These are phyloP conservation scores for Rhinoderma darwinii DNA, from an alignment of 2,113 vertebrate species.

Conservation along the genomic window DNA sequence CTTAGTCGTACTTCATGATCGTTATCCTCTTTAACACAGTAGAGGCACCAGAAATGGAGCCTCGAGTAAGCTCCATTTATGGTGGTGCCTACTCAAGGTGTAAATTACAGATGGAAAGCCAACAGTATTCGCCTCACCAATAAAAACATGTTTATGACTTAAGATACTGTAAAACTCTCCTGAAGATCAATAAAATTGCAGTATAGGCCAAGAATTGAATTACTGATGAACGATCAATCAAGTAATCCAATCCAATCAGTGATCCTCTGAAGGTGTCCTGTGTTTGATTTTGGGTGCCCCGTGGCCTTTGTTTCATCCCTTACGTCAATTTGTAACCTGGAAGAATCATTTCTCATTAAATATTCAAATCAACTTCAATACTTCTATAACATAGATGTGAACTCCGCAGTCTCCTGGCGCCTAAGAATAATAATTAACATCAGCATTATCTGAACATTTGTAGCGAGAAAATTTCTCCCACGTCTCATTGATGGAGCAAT, in stretches of 20 bases:
- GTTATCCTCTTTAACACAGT: no score
- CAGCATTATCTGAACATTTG: constrained; percentile 39
- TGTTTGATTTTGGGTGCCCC: constrained; percentile 14
- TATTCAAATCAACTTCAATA: constrained; percentile 50
- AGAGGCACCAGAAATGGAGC: no score
- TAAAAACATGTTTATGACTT: constrained; percentile 27
- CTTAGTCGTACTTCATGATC: no score
- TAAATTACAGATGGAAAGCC: not conserved
- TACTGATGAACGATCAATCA: constrained; percentile 50
- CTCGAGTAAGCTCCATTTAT: not conserved
- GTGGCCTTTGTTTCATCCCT: constrained; percentile 19
- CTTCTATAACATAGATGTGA: constrained; percentile 34
- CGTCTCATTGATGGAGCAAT: constrained; percentile 3
- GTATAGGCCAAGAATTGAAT: constrained; percentile 42
- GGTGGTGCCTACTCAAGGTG: not conserved
- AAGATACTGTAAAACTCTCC: constrained; percentile 44
- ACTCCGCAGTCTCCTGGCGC: constrained; percentile 12
- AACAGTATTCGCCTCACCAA: not conserved
- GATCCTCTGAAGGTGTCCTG: not conserved
- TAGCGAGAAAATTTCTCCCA: constrained; percentile 19
- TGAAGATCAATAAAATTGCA: constrained; percentile 49
- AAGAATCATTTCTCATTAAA: constrained; percentile 45
- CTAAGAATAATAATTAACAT: constrained; percentile 52
- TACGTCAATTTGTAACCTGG: constrained; percentile 15
- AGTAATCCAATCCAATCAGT: constrained; percentile 29